Evolutionary conservation across 2,797 vertebrate species (phyloP).

Genomic region (Sus cebifrons): DNA sequence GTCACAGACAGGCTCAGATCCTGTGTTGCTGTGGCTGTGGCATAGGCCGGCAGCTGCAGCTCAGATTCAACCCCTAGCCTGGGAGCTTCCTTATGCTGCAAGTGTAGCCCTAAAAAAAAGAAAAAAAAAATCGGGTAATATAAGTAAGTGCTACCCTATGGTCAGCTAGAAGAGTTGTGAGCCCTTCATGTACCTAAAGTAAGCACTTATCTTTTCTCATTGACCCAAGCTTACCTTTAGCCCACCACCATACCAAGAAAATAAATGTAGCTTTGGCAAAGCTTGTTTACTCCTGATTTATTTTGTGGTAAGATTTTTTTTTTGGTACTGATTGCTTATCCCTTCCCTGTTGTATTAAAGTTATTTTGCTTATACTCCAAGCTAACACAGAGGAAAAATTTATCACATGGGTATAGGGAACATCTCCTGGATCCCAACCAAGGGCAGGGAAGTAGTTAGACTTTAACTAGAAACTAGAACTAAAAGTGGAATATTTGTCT

Average conservation of each 20-base stretch:
- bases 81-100: too few species aligned
- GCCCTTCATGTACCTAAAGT: neutral
- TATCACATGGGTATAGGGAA: neutral
- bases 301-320: neutral
- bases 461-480: neutral
- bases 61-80: too few species aligned
- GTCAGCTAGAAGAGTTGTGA: neutral
- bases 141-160: neutral
- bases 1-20: too few species aligned
- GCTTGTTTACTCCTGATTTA: neutral
- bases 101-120: too few species aligned
- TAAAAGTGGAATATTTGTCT: conserved; percentile 29
- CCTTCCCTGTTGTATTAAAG: neutral
- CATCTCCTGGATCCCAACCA: neutral
- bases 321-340: neutral
- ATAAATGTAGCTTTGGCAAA: neutral
- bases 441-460: neutral
- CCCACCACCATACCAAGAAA: neutral
- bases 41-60: too few species aligned
- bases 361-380: conserved; percentile 40
- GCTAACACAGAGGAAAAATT: neutral
- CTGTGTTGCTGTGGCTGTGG: too few species aligned
- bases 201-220: neutral
- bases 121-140: neutral
- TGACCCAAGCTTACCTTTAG: neutral